phyloP scores from a whole-genome alignment of 2,888 invertebrate genomes.

The Diaperis boleti region DNA sequence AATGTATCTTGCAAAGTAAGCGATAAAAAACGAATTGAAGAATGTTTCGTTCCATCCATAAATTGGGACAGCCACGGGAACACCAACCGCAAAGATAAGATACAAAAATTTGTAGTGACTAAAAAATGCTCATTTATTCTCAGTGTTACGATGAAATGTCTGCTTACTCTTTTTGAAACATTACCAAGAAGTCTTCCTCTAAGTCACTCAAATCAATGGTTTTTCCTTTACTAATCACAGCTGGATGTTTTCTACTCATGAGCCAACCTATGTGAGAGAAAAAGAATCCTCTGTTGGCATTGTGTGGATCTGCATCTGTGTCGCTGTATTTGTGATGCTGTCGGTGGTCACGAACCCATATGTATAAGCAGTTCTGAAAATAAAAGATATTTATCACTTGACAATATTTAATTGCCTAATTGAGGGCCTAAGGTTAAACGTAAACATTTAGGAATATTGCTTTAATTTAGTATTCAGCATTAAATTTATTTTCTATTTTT shows the following conservation, averaged over 20 bases:
- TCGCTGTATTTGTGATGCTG: constrained; percentile 85
- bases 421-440: too few species aligned
- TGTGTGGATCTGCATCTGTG: constrained; percentile 84
- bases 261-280: constrained; percentile 92
- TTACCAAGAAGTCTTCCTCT: constrained; percentile 76
- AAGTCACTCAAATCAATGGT: constrained; percentile 83
- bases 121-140: constrained; percentile 58
- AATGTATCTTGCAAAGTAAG: constrained; percentile 74
- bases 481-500: too few species aligned
- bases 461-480: too few species aligned
- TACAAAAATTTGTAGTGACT: constrained; percentile 77
- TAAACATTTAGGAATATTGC: too few species aligned
- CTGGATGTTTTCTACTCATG: constrained; percentile 82
- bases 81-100: constrained; percentile 69
- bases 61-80: constrained; percentile 76
- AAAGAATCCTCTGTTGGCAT: constrained; percentile 85
- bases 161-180: constrained; percentile 80
- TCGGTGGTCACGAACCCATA: constrained; percentile 85
- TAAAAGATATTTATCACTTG: background rate
- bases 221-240: constrained; percentile 75
- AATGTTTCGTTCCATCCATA: constrained; percentile 78
- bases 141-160: background rate
- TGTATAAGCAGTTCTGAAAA: constrained; percentile 77
- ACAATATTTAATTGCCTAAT: too few species aligned
- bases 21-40: constrained; percentile 71